Conservation (phyloP, 23 tunicate species). For the Diplosoma virens region DNA sequence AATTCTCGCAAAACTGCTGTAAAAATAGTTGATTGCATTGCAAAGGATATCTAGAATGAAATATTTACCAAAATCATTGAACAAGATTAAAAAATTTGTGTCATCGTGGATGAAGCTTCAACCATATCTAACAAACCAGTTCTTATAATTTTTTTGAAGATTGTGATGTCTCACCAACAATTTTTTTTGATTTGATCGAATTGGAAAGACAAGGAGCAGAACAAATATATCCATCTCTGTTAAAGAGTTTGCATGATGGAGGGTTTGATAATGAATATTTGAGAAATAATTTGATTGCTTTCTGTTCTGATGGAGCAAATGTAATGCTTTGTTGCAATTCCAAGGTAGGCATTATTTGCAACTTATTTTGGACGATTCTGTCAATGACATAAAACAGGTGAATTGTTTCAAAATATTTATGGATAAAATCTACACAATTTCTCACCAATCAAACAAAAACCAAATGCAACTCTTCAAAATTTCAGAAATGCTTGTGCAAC, state of each 20-base stretch:
- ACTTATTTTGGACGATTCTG: slow-evolving; percentile 16
- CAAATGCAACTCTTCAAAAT: slow-evolving; percentile 41
- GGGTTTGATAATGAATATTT: too few species aligned
- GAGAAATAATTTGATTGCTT: slow-evolving; percentile 23
- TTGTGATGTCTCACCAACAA: too few species aligned
- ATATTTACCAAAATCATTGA: slow-evolving; percentile 47
- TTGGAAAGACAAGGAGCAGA: slow-evolving; percentile 31
- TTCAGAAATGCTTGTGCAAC: slow-evolving; percentile 24
- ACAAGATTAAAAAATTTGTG: slow-evolving; percentile 48
- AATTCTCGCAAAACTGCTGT: slow-evolving; percentile 42
- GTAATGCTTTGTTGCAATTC: slow-evolving; percentile 29
- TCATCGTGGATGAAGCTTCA: slow-evolving; percentile 51
- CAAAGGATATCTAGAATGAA: slow-evolving; percentile 27
- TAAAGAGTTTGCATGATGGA: slow-evolving; percentile 18
- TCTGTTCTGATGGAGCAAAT: slow-evolving; percentile 54
- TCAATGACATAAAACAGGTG: slow-evolving; percentile 9
- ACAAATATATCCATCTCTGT: slow-evolving; percentile 16
- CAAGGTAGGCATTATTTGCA: slow-evolving; percentile 8
- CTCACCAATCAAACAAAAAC: slow-evolving; percentile 32
- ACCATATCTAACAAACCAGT: slow-evolving; percentile 12
- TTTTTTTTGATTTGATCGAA: too few species aligned
- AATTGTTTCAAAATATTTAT: slow-evolving; percentile 25
- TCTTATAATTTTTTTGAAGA: slow-evolving; percentile 38
- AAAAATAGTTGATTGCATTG: slow-evolving; percentile 53
- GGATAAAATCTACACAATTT: slow-evolving; percentile 24